These are phyloP conservation scores for Tipula confusa DNA, from an alignment of 2,888 invertebrate genomes.

Conservation along the genomic window DNA sequence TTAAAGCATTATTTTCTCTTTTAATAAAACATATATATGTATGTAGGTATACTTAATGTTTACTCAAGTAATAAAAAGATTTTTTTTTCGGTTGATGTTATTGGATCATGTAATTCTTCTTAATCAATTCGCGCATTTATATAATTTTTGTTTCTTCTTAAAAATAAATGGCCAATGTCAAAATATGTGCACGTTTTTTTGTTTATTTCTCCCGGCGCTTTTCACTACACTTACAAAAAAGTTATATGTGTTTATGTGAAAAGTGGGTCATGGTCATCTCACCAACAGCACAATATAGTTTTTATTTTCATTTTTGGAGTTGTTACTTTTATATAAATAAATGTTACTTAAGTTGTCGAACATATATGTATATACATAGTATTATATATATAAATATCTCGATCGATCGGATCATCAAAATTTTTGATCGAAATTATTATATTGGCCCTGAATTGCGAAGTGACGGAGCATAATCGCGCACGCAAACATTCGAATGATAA, in stretches of 20 bases:
- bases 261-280: slow-evolving; percentile 20
- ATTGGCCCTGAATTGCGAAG: background rate
- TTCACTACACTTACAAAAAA: background rate
- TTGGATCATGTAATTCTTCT: background rate
- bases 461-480: background rate
- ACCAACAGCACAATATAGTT: background rate
- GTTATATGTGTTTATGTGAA: background rate
- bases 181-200: background rate
- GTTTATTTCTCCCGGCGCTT: background rate
- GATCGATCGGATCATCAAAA: background rate
- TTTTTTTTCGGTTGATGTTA: background rate
- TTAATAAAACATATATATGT: background rate
- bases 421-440: background rate
- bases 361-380: no score
- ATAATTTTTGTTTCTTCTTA: background rate
- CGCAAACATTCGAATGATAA: background rate
- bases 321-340: background rate
- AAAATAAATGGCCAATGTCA: background rate
- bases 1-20: background rate
- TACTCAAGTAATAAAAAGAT: background rate
- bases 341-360: background rate
- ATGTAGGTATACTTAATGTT: background rate
- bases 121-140: background rate
- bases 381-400: no score
- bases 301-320: background rate